Conservation (phyloP, 2,113 vertebrate genomes). For the Percopsis transmontana region DNA sequence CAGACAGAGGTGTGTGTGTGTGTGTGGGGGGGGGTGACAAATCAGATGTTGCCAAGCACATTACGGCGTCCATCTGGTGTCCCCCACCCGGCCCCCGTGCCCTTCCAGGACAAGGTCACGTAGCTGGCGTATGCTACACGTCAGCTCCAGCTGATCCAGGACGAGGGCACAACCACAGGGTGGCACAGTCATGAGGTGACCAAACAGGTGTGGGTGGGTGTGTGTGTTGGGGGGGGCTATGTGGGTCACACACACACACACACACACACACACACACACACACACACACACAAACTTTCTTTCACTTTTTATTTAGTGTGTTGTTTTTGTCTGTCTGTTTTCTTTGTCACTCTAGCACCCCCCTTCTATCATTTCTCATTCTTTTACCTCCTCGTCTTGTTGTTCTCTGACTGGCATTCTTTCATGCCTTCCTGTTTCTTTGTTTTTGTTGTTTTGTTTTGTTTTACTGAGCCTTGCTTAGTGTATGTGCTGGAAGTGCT, state of each 20-base stretch:
- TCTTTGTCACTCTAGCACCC: neutral
- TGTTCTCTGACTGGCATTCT: neutral
- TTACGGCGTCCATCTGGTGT: conserved; percentile 80
- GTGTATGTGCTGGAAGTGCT: neutral
- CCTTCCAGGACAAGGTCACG: conserved; percentile 77
- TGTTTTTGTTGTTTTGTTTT: no score
- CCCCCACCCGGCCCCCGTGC: conserved; percentile 46
- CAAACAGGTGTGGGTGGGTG: conserved; percentile 11
- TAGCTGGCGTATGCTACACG: conserved; percentile 70
- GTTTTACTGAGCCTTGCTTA: neutral
- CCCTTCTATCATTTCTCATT: neutral
- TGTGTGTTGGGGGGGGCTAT: neutral
- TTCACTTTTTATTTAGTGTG: neutral
- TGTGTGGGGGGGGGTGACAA: neutral
- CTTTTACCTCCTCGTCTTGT: neutral
- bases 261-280: neutral
- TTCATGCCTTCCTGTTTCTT: neutral
- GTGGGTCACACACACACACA: neutral
- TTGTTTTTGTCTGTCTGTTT: neutral
- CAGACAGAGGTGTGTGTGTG: no score
- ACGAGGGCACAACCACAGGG: conserved; percentile 53
- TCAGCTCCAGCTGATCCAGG: conserved; percentile 65
- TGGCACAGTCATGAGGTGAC: conserved; percentile 39
- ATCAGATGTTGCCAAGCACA: conserved; percentile 65
- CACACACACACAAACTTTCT: neutral